Conservation (phyloP, 2,888 invertebrate genomes). For the Zele albiditarsus region DNA sequence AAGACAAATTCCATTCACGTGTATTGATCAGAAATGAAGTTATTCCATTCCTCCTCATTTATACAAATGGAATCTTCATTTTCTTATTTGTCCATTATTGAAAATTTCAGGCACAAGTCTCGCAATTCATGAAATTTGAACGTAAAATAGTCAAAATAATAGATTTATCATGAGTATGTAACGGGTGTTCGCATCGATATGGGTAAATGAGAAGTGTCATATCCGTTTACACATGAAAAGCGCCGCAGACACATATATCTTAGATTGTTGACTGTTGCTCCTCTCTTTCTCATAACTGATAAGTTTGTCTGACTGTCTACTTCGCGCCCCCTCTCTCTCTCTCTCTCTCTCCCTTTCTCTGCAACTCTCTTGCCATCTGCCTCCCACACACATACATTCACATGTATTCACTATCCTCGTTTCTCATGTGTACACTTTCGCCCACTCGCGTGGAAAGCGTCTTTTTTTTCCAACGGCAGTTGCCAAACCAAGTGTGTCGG, state of each 20-base stretch:
- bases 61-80: no score
- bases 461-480: conserved; percentile 43
- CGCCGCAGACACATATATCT: background rate
- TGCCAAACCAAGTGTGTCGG: conserved; percentile 55
- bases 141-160: no score
- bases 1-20: no score
- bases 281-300: background rate
- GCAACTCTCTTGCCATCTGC: no score
- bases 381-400: background rate
- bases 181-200: background rate
- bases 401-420: background rate
- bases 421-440: conserved; percentile 13
- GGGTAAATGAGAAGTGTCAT: background rate
- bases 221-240: background rate
- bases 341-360: background rate
- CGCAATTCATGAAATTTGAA: no score
- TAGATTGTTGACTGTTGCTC: background rate
- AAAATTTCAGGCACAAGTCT: no score
- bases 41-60: no score
- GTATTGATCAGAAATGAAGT: no score
- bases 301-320: conserved; percentile 1
- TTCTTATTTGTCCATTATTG: no score
- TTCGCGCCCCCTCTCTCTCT: background rate
- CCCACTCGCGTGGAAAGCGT: conserved; percentile 8
- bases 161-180: background rate